A percentile compares a stretch with the other conserved stretches of the same genome.
Evolutionary conservation across 2,113 vertebrate species (phyloP).

Genomic region (Scopus umbretta): DNA sequence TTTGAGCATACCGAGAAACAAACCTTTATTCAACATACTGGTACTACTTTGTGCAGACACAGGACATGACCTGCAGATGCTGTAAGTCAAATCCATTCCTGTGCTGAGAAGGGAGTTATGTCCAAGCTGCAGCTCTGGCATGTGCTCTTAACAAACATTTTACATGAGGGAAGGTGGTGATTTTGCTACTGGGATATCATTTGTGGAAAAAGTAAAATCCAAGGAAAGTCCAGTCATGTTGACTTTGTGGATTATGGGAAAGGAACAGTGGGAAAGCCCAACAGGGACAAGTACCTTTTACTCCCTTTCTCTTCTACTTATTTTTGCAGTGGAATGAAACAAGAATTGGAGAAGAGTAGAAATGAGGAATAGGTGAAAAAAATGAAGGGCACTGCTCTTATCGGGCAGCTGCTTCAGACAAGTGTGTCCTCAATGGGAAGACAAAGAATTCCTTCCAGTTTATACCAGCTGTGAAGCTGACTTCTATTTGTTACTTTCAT

Average conservation of each 20-base stretch:
- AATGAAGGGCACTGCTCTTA: too few relatives aligned
- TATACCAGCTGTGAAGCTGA: neutral
- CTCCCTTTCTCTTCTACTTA: too few relatives aligned
- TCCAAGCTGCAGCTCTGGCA: neutral
- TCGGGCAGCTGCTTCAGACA: too few relatives aligned
- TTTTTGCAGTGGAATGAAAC: too few relatives aligned
- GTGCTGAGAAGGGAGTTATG: neutral
- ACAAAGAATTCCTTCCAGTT: too few relatives aligned
- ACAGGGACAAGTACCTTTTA: too few relatives aligned
- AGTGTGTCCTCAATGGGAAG: too few relatives aligned
- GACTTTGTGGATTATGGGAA: neutral
- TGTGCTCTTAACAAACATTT: neutral
- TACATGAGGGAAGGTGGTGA: rapidly evolving
- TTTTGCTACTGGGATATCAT: neutral
- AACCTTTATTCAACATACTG: neutral
- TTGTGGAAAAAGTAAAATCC: neutral
- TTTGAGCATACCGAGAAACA: neutral
- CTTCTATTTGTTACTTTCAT: neutral
- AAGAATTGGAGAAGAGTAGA: too few relatives aligned
- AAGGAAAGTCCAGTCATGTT: neutral
- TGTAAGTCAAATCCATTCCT: neutral
- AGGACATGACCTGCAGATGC: neutral
- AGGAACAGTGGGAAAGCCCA: too few relatives aligned
- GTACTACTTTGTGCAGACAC: neutral
- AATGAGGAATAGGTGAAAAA: too few relatives aligned